Evolutionary conservation across 1,140 invertebrate species (phyloP).

Genomic region (Centruroides sculpturatus): DNA sequence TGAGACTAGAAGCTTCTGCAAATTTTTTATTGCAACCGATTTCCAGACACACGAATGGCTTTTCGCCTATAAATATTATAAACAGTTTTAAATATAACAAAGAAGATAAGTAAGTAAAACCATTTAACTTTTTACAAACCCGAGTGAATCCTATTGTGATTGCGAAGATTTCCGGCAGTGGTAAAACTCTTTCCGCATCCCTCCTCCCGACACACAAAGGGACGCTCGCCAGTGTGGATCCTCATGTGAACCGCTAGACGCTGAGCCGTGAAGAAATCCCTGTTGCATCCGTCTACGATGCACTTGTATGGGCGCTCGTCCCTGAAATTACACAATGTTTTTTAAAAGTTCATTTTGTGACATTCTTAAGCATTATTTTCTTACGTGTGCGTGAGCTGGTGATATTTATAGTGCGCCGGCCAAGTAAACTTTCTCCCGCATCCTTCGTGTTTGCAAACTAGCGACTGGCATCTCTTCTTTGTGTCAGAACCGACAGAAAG

Average conservation of each 20-base stretch:
- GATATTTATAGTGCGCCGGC: not conserved
- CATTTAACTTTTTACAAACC: conserved; percentile 7
- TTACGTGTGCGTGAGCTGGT: not conserved
- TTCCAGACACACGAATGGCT: conserved; percentile 23
- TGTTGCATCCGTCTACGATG: not conserved
- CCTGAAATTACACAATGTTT: not conserved
- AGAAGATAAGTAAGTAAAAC: no score
- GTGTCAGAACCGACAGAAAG: no score
- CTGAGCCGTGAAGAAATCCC: not conserved
- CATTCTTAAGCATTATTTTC: not conserved
- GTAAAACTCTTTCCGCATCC: conserved; percentile 28
- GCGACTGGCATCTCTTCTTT: no score
- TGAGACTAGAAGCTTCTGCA: conserved; percentile 26
- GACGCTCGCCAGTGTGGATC: conserved; percentile 11
- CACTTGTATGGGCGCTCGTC: not conserved
- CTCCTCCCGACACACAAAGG: conserved; percentile 19
- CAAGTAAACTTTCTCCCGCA: not conserved
- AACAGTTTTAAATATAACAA: no score
- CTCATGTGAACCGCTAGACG: not conserved
- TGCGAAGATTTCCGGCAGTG: conserved; percentile 24
- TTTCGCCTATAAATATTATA: conserved; percentile 21
- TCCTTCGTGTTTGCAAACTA: no score
- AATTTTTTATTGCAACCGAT: conserved; percentile 22
- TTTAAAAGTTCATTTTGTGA: not conserved
- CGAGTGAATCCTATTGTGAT: conserved; percentile 24